phyloP scores from a whole-genome alignment of 2,113 vertebrate species.

The Nematolebias whitei region DNA sequence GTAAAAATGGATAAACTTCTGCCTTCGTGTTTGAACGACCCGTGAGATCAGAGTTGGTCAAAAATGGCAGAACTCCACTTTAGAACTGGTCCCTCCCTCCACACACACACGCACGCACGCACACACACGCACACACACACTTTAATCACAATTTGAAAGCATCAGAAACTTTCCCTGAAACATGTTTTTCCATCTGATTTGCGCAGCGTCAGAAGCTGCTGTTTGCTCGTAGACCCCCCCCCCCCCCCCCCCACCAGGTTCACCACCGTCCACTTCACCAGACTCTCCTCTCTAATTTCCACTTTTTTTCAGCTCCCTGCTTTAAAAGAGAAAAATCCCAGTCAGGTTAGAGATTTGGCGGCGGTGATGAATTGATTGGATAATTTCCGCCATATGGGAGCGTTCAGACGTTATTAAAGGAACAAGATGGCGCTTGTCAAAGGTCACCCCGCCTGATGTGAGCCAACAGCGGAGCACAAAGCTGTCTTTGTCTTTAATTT shows the following conservation, averaged over 20 bases:
- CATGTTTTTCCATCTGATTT: too few relatives aligned
- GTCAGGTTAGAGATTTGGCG: constrained; percentile 19
- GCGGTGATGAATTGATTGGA: constrained; percentile 70
- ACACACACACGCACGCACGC: too few relatives aligned
- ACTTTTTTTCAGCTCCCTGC: constrained; percentile 5
- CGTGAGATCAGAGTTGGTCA: too few relatives aligned
- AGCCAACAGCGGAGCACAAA: constrained; percentile 43
- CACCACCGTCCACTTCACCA: constrained; percentile 36
- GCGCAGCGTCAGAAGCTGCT: neutral
- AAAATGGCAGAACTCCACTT: too few relatives aligned
- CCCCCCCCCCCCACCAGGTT: too few relatives aligned
- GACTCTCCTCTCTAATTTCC: constrained; percentile 38
- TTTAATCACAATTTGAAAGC: too few relatives aligned
- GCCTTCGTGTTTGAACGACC: too few relatives aligned
- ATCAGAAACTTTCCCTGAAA: too few relatives aligned
- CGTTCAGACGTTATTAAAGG: constrained; percentile 72
- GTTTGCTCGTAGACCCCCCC: neutral
- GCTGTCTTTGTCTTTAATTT: constrained; percentile 58
- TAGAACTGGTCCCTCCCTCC: too few relatives aligned
- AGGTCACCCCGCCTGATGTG: constrained; percentile 38
- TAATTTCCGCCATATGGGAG: constrained; percentile 77
- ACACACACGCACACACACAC: too few relatives aligned
- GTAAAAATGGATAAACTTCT: too few relatives aligned
- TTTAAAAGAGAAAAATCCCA: neutral
- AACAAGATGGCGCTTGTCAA: constrained; percentile 56